Base-by-base conservation (phyloP, 2,113 vertebrate genomes). In the Pygoscelis antarcticus region DNA sequence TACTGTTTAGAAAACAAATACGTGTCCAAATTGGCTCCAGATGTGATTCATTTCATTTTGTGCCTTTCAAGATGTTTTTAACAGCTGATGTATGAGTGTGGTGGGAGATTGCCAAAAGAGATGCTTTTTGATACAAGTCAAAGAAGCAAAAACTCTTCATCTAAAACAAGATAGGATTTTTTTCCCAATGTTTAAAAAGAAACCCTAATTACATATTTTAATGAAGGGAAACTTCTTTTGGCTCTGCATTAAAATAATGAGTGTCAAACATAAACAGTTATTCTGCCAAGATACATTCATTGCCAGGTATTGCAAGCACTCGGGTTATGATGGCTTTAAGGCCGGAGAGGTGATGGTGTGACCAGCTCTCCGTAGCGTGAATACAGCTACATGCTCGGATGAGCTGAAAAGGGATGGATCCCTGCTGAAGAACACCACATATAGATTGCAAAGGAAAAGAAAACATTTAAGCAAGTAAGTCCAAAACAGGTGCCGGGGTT, bases 41-140 rank as follows among this genome's bases (percentile, higher is more conserved):
- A 82, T 68, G 93, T 62, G 72, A 82, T 90, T 89, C 7, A 69
- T 91, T 85, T 79, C 47, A 27, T 49, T 87, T 52, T 75, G 34
- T 90, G 64, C n/a, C 75, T 96, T 97, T 91, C 85, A 77, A 64
- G 78, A 86, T 93, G 89, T 71, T 95, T 91, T 64, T 70, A 94
- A 88, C 72, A 91, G 77, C 92, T 55, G 81, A 95, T 89, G 11
- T 49, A 29, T 32, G 68, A 90, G 38, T 42, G 52, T 68, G 60
- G 71, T 77, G 65, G 42, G 92, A 94, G 66, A 29, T 51, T 95
- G 92, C 95, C 94, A 81, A 47, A 55, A 61, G 61, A 92, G 87
- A 82, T 27, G 32, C 51, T 65, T 82, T 89, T 27, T 72, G 46
- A 78, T 90, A 90, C 26, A 23, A 89, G 74, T 86, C 88, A 80